Conservation (phyloP, 2,797 vertebrate species). For the Pseudopleuronectes americanus region DNA sequence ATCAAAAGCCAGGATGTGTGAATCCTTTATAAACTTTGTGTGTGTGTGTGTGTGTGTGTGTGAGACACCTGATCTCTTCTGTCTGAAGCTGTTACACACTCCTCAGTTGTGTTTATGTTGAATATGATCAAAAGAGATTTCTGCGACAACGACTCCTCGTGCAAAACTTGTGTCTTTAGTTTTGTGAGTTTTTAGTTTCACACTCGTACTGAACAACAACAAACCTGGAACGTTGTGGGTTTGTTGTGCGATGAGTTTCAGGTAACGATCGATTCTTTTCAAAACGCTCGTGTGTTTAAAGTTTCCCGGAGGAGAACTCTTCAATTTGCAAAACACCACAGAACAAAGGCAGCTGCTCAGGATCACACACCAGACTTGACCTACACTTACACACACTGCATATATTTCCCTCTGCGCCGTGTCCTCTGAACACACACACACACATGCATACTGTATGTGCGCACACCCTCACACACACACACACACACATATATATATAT, state of each 20-base stretch:
- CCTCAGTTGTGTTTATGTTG: no score
- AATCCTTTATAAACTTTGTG: neutral
- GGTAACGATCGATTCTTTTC: constrained; percentile 44
- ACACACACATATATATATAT: neutral
- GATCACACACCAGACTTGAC: constrained; percentile 59
- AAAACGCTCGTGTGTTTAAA: constrained; percentile 48
- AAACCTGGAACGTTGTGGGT: neutral
- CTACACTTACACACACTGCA: constrained; percentile 60
- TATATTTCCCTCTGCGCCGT: constrained; percentile 45
- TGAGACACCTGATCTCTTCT: neutral
- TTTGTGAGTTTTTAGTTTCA: neutral
- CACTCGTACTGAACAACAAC: neutral
- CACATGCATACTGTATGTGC: neutral
- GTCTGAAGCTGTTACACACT: neutral
- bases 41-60: no score
- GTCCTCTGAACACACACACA: constrained; percentile 34
- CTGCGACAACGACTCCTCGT: constrained; percentile 3
- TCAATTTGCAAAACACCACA: constrained; percentile 71
- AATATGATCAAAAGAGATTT: no score
- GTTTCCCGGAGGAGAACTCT: constrained; percentile 61
- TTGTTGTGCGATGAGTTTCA: constrained; percentile 35
- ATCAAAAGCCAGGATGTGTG: constrained; percentile 29
- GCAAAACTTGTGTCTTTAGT: neutral
- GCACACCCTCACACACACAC: neutral
- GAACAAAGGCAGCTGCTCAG: constrained; percentile 72